These are phyloP conservation scores for Aelia acuminata DNA, from an alignment of 2,888 invertebrate species.

Conservation along the genomic window DNA sequence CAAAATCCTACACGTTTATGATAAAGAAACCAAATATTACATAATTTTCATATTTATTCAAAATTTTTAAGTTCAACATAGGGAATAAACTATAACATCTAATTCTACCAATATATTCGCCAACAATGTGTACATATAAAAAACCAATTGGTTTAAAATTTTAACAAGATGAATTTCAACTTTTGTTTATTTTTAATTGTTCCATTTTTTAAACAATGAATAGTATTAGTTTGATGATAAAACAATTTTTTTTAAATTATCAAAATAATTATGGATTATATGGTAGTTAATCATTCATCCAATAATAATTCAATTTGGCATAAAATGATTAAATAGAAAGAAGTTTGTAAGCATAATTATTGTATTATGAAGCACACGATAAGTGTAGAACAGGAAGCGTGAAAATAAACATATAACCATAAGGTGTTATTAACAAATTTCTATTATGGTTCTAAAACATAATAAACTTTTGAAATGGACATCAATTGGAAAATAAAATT, in stretches of 20 bases:
- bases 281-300: neutral
- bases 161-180: neutral
- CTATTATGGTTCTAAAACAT: neutral
- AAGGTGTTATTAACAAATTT: neutral
- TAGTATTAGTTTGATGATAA: neutral
- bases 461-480: neutral
- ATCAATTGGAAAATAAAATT: neutral
- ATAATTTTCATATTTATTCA: too few species aligned
- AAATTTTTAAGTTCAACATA: neutral
- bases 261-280: neutral
- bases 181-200: neutral
- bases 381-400: neutral
- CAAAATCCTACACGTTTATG: too few species aligned
- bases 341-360: neutral
- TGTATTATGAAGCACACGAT: neutral
- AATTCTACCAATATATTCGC: neutral
- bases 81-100: neutral
- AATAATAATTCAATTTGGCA: neutral
- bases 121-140: neutral
- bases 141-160: neutral
- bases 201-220: neutral
- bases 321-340: neutral
- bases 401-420: neutral
- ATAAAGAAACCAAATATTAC: too few species aligned
- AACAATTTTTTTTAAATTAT: neutral